Percentiles rank a stretch among this genome's conserved stretches.
These are phyloP conservation scores for Dione juno DNA, from an alignment of 2,888 invertebrate species.

Conservation along the genomic window DNA sequence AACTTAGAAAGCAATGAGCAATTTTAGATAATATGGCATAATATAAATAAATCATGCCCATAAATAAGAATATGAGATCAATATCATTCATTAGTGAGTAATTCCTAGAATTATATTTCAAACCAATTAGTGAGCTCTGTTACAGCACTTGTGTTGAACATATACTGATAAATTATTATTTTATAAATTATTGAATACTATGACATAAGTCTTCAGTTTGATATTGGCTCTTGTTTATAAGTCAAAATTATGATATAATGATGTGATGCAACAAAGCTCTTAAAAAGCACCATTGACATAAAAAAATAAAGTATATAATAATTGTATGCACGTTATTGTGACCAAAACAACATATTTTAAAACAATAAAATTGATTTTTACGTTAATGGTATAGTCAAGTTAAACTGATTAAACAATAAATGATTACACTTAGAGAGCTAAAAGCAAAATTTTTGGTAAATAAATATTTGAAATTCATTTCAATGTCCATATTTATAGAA, in stretches of 20 bases:
- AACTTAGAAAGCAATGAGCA: conserved; percentile 70
- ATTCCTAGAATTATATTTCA: conserved; percentile 39
- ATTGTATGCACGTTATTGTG: conserved; percentile 41
- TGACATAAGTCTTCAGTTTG: not conserved
- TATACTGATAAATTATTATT: not conserved
- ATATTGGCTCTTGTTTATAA: not conserved
- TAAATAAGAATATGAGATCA: conserved; percentile 79
- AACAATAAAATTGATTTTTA: conserved; percentile 58
- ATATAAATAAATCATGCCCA: conserved; percentile 68
- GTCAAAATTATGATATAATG: conserved; percentile 9
- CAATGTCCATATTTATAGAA: conserved; percentile 52
- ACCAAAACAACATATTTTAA: conserved; percentile 45
- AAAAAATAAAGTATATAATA: conserved; percentile 23
- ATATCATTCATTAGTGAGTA: conserved; percentile 56
- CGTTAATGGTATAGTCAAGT: conserved; percentile 51
- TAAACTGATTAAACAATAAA: conserved; percentile 53
- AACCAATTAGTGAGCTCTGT: conserved; percentile 27
- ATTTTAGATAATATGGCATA: conserved; percentile 70
- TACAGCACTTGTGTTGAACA: not conserved
- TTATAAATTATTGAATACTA: not conserved
- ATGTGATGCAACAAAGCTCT: conserved; percentile 33
- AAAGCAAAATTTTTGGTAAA: conserved; percentile 62
- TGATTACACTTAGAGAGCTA: conserved; percentile 70
- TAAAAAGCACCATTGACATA: conserved; percentile 45
- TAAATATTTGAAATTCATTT: conserved; percentile 57